Conservation (phyloP, 30 jellyfish, hydroid and myxozoan species). For the Catostylus mosaicus region DNA sequence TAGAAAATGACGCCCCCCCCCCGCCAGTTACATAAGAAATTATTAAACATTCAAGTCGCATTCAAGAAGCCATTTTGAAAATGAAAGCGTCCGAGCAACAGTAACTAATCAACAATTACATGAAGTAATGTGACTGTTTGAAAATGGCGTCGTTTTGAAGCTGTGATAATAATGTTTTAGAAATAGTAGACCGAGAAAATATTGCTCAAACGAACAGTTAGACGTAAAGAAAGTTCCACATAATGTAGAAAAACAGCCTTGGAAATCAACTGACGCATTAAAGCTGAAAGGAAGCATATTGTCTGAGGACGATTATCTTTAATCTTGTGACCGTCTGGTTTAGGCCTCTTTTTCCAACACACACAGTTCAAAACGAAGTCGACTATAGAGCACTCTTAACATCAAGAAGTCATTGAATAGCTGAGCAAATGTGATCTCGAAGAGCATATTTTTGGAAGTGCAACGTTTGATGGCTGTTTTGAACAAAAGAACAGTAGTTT, state of each 20-base stretch:
- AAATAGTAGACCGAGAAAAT: not conserved
- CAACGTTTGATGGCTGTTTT: constrained; percentile 25
- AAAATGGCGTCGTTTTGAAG: constrained; percentile 26
- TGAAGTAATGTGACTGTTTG: constrained; percentile 34
- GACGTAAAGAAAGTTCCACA: not conserved
- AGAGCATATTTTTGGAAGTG: not conserved
- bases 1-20: no score
- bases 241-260: not conserved
- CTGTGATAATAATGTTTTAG: not conserved
- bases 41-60: no score
- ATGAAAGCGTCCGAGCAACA: constrained; percentile 32
- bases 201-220: not conserved
- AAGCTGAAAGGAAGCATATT: not conserved
- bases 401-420: not conserved
- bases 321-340: not conserved
- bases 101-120: constrained; percentile 25
- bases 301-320: not conserved
- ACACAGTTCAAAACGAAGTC: not conserved
- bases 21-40: no score
- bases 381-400: not conserved
- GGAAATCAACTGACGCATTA: not conserved
- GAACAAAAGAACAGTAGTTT: not conserved
- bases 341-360: not conserved
- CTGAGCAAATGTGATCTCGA: not conserved
- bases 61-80: constrained; percentile 8